Evolutionary conservation across 2,888 invertebrate genomes (phyloP).

Genomic region (Ganaspis brasiliensis): DNA sequence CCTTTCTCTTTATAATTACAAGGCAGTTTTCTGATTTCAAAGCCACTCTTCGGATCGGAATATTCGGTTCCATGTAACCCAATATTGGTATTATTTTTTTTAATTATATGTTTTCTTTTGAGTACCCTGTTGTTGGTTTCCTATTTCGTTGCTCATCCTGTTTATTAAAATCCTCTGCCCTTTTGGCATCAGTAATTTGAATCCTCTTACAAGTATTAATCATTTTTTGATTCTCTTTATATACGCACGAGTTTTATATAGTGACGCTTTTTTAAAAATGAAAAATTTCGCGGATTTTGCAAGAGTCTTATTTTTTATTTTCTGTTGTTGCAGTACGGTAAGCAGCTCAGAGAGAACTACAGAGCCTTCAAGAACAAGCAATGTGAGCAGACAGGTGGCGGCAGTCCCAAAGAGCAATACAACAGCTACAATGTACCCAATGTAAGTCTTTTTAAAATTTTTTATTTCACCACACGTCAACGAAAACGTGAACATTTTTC

Average conservation of each 20-base stretch:
- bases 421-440: constrained; percentile 81
- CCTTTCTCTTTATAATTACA: constrained; percentile 24
- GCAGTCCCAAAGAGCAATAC: constrained; percentile 81
- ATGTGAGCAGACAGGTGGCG: constrained; percentile 79
- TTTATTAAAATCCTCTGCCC: constrained; percentile 37
- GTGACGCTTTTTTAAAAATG: not conserved
- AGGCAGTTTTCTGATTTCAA: constrained; percentile 28
- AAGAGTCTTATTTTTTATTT: not conserved
- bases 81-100: constrained; percentile 26
- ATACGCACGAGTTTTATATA: not conserved
- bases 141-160: constrained; percentile 28
- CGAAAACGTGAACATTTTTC: not conserved
- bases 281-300: not conserved
- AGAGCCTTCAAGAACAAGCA: constrained; percentile 83
- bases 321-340: constrained; percentile 83
- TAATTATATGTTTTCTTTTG: constrained; percentile 8
- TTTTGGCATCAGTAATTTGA: constrained; percentile 34
- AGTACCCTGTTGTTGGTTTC: constrained; percentile 28
- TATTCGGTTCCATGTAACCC: constrained; percentile 21
- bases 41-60: not conserved
- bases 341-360: constrained; percentile 84
- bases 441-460: constrained; percentile 78
- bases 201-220: constrained; percentile 27
- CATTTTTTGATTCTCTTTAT: not conserved
- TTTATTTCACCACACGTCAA: constrained; percentile 6